A percentile compares a stretch with the other conserved stretches of the same genome.
phyloP scores from a whole-genome alignment of 2,797 vertebrate genomes.

The Phrynocephalus guinanensis region DNA sequence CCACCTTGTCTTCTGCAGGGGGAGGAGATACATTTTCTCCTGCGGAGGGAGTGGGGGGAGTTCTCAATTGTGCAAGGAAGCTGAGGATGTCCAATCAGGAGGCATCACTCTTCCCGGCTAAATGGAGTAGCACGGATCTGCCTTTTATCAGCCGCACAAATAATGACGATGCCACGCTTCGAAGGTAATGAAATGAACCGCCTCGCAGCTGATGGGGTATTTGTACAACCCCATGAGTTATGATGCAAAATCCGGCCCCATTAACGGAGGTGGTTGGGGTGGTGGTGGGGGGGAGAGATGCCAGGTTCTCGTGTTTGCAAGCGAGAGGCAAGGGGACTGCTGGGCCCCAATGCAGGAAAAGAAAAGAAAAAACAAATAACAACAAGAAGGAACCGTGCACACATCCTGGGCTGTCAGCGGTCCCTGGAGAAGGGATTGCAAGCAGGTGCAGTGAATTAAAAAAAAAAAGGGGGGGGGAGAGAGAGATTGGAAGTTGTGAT shows the following conservation, averaged over 20 bases:
- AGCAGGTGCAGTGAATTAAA: no score
- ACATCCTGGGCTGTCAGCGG: no score
- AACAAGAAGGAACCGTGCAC: neutral
- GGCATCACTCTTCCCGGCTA: constrained; percentile 85
- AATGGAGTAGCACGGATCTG: constrained; percentile 85
- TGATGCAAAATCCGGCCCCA: constrained; percentile 68
- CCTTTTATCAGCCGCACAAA: constrained; percentile 79
- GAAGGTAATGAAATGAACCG: constrained; percentile 79
- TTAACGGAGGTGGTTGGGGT: constrained; percentile 63
- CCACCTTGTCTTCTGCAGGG: constrained; percentile 24
- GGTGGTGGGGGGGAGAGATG: no score
- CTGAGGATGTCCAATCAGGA: constrained; percentile 69
- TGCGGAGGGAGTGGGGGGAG: constrained; percentile 41
- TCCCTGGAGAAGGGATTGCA: neutral
- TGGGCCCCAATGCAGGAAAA: no score
- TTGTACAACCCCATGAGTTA: constrained; percentile 74
- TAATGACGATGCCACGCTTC: constrained; percentile 78
- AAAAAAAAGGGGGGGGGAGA: no score
- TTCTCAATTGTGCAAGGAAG: constrained; percentile 77
- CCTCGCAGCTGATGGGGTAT: constrained; percentile 74
- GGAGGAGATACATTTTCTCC: constrained; percentile 35
- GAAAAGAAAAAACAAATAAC: neutral
- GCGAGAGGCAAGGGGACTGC: neutral
- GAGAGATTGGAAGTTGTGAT: no score
- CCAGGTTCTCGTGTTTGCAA: constrained; percentile 27